Base-by-base conservation (phyloP, 1,140 invertebrate genomes). In the Drosophila grimshawi region DNA sequence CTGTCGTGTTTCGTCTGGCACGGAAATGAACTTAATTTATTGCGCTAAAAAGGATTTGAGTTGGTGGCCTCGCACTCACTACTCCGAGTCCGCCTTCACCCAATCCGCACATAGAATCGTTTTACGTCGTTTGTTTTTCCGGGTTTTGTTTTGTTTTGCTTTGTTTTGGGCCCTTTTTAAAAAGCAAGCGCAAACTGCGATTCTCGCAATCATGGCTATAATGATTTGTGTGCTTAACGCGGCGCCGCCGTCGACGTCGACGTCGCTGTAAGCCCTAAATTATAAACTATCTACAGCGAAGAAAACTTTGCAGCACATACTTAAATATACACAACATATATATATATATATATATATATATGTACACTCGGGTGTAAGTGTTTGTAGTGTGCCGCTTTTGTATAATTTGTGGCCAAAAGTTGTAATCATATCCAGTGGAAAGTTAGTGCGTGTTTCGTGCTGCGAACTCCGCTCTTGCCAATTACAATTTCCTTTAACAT, bases 21-120 rank as follows among this genome's bases (percentile, higher is more conserved):
- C 83, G 83, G 83, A 88, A 88, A 88, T 88, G 83, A 89, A 88
- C 83, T 88, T 88, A 88, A 88, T 88, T 88, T 88, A 88, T 88
- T 83, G 83, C 78, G 83, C 73, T 83, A 88, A 88, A 88, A 88
- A 83, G 85, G 85, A 88, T 88, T 88, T 80, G 80, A 82, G 67
- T 88, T 64, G 73, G 60, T 62, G 46, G 52, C 57, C 62, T 56
- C 46, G 2, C 11, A 2, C 27, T 6, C 53, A n/a, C 39, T 32
- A 19, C 19, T 19, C 19, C 19, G 19, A 19, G 19, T 19, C 19
- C 19, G 19, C 19, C 19, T 19, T 19, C 19, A 19, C 19, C 19
- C 19, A 1, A 19, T 19, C 19, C 19, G 19, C 19, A 19, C 19
- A 19, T 19, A 52, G 49, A 33, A 62, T 33, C 51, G 59, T 55